Conservation (phyloP, 1,140 invertebrate species). For the Platorchestia sp. region DNA sequence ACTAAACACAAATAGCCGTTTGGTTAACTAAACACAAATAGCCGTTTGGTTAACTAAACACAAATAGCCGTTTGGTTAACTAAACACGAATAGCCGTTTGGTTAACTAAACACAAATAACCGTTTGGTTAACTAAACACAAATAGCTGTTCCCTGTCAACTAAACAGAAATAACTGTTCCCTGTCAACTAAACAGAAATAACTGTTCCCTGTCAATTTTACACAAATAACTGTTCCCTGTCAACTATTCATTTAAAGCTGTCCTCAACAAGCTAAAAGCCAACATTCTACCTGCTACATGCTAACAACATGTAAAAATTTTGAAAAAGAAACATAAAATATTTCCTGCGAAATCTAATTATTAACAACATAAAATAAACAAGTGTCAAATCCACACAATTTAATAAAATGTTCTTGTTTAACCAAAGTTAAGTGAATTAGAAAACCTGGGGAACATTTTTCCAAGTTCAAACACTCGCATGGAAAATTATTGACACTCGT, state of each 20-base stretch:
- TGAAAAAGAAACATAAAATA: no score
- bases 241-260: no score
- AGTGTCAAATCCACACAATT: not conserved
- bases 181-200: not conserved
- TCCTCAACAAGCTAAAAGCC: no score
- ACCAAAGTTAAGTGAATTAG: not conserved
- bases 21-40: no score
- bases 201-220: not conserved
- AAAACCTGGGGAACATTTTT: not conserved
- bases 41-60: no score
- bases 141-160: not conserved
- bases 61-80: no score
- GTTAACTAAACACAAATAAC: not conserved
- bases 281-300: no score
- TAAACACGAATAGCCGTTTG: not conserved
- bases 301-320: no score
- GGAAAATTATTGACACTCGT: not conserved
- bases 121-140: not conserved
- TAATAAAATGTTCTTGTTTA: not conserved
- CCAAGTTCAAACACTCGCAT: not conserved
- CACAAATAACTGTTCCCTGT: not conserved
- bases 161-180: not conserved
- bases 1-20: no score
- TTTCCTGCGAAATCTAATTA: no score
- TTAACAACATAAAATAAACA: no score